These are phyloP conservation scores for Sylvicapra grimmia DNA, from an alignment of 2,113 vertebrate genomes.

Conservation along the genomic window DNA sequence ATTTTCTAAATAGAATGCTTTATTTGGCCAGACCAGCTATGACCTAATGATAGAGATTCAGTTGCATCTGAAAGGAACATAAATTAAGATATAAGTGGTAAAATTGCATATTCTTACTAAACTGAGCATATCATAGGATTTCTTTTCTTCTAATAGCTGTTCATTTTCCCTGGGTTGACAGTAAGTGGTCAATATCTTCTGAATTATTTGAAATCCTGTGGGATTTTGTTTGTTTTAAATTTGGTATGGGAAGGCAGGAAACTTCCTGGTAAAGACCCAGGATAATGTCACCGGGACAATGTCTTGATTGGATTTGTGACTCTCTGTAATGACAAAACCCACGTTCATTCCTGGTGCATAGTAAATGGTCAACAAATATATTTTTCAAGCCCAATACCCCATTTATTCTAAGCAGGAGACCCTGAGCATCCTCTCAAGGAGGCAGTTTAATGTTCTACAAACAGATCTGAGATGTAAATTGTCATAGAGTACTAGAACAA, in stretches of 20 bases:
- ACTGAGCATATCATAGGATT: background rate
- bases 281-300: background rate
- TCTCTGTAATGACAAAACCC: background rate
- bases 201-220: slow-evolving; percentile 7
- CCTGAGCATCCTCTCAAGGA: background rate
- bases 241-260: background rate
- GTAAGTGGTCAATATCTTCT: slow-evolving; percentile 9
- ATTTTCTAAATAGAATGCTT: slow-evolving; percentile 51
- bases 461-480: background rate
- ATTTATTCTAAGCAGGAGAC: background rate
- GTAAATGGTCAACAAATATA: background rate
- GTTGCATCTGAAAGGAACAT: slow-evolving; percentile 49
- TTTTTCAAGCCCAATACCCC: background rate
- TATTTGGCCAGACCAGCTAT: slow-evolving; percentile 45
- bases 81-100: slow-evolving; percentile 55
- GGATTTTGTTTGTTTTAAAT: slow-evolving; percentile 20
- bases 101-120: slow-evolving; percentile 26
- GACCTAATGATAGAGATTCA: slow-evolving; percentile 38
- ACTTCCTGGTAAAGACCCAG: background rate
- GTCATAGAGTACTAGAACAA: background rate
- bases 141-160: background rate
- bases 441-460: background rate
- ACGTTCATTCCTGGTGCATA: background rate
- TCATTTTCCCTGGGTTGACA: background rate
- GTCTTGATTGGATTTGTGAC: background rate